These are phyloP conservation scores for Thyatira batis DNA, from an alignment of 2,888 invertebrate species.

Conservation along the genomic window DNA sequence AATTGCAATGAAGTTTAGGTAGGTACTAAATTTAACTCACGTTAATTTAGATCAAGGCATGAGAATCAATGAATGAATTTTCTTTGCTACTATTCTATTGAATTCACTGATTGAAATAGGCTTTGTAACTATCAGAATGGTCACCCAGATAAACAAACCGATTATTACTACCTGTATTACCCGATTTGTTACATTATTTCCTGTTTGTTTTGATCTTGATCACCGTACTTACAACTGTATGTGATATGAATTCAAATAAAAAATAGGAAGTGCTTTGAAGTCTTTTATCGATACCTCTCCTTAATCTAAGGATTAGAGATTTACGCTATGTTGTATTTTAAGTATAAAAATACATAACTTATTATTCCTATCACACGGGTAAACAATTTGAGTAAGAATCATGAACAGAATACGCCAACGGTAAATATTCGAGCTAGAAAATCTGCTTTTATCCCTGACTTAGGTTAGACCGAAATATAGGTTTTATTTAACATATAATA, in stretches of 20 bases:
- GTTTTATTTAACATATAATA: too few species aligned
- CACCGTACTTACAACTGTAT: background rate
- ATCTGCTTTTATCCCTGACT: too few species aligned
- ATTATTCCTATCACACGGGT: too few species aligned
- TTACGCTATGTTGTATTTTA: too few species aligned
- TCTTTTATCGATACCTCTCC: background rate
- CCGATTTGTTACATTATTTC: conserved; percentile 11
- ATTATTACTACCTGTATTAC: conserved; percentile 21
- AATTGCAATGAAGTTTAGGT: too few species aligned
- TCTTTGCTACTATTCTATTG: background rate
- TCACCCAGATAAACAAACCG: background rate
- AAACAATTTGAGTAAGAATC: too few species aligned
- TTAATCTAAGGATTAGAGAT: background rate
- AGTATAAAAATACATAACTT: too few species aligned
- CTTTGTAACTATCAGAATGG: background rate
- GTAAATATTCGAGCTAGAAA: too few species aligned
- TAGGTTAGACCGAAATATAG: too few species aligned
- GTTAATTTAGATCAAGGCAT: too few species aligned
- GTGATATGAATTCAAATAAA: background rate
- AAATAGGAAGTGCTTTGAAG: background rate
- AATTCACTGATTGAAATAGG: background rate
- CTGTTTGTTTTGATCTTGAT: conserved; percentile 1
- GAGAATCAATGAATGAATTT: background rate
- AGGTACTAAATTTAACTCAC: too few species aligned
- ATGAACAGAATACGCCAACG: too few species aligned